Conservation (phyloP, 2,888 invertebrate genomes). For the Pseudococcus longispinus region DNA sequence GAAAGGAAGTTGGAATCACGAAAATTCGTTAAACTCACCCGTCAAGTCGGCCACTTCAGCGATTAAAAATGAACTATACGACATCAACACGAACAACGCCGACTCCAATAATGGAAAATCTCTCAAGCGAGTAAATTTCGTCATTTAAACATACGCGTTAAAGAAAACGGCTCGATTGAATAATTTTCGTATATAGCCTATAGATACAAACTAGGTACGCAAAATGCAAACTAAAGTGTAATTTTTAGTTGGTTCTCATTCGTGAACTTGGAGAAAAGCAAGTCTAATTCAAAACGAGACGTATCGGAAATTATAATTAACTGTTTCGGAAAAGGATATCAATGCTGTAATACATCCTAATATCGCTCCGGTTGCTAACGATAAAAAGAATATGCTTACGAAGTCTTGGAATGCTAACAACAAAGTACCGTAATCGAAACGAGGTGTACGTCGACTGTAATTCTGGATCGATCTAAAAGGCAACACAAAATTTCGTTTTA, state of each 20-base stretch:
- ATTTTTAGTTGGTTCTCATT: not conserved
- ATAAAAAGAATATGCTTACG: conserved; percentile 88
- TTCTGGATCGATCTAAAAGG: conserved; percentile 81
- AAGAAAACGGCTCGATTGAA: not conserved
- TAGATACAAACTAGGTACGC: no score
- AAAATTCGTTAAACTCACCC: conserved; percentile 67
- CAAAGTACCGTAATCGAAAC: conserved; percentile 84
- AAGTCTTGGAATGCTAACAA: conserved; percentile 89
- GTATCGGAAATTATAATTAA: not conserved
- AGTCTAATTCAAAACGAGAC: not conserved
- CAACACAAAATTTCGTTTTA: conserved; percentile 57
- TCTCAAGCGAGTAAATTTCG: conserved; percentile 91
- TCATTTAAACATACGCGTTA: conserved; percentile 69
- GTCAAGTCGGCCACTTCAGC: conserved; percentile 97
- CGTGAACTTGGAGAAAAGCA: not conserved
- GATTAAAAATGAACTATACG: conserved; percentile 95
- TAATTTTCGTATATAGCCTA: not conserved
- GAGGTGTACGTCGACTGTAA: conserved; percentile 81
- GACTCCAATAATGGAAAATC: conserved; percentile 96
- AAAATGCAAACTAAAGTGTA: not conserved
- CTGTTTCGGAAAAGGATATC: conserved; percentile 75
- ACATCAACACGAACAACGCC: conserved; percentile 96
- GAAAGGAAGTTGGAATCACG: not conserved
- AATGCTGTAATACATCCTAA: conserved; percentile 95
- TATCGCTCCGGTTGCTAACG: conserved; percentile 87